Evolutionary conservation across 2,888 invertebrate species (phyloP), one percentile per base, ranked within the genome.

Genomic region (Dicyrtomina minuta): DNA sequence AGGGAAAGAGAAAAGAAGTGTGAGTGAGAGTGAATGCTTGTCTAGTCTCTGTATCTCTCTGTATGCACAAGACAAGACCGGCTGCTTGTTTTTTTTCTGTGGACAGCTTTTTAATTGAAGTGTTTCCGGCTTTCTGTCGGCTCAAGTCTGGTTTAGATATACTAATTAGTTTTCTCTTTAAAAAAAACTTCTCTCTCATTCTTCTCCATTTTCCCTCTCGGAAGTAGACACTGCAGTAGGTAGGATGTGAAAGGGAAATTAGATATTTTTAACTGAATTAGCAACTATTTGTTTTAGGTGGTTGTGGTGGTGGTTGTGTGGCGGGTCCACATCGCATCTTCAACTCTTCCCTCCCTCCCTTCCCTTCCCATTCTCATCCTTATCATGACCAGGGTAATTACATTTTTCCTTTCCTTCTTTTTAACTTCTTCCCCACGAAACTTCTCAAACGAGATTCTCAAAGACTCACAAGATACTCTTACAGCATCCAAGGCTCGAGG

Each of bases 81-180:
- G 8, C 27, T 43, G 41, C 46, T 56, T 67, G 59, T 73, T 65
- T 53, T 70, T 70, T 68, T 64, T 43, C 49, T 64, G 58, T 58
- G 66, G 69, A 69, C 69, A 73, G 71, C 64, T 70, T 69, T 71
- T 73, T 73, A 73, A 73, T 73, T 73, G 73, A 73, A 73, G 71
- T 73, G 73, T 69, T 73, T 73, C 70, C 73, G 69, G 67, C 66
- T 64, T 60, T 70, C 49, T 51, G 51, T 60, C 41, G 60, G 51
- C 60, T 68, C 60, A 59, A 68, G 68, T 51, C 66, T 66, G 68
- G 39, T 68, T 68, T 61, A 60, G 68, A 68, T 68, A 68, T 60
- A 68, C 60, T 68, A 68, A 68, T 68, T 68, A 68, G 68, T 68
- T 68, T 68, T 68, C 68, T 53, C 49, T 49, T 56, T 15, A 6